Conservation (phyloP, 2,888 invertebrate genomes). For the Eurois occulta region DNA sequence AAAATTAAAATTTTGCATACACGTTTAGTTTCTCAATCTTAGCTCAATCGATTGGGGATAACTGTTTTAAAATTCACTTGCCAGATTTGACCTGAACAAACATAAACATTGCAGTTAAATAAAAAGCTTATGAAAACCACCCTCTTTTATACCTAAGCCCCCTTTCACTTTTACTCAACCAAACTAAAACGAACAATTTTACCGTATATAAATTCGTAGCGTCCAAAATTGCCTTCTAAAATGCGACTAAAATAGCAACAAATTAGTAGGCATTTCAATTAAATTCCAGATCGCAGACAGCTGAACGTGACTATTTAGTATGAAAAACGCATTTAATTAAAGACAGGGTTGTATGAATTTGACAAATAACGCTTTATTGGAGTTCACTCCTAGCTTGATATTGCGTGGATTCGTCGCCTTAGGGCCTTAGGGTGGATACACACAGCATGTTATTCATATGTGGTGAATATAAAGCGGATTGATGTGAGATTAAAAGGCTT, state of each 20-base stretch:
- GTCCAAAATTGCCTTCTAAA: conserved; percentile 45
- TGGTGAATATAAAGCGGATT: not conserved
- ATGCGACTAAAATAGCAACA: conserved; percentile 52
- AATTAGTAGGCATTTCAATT: conserved; percentile 61
- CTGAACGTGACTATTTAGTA: conserved; percentile 63
- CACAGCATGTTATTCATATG: not conserved
- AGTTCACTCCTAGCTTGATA: conserved; percentile 50
- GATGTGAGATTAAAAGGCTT: not conserved
- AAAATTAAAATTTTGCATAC: too few relatives aligned
- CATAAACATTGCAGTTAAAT: too few relatives aligned
- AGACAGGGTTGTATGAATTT: conserved; percentile 69
- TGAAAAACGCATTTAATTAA: conserved; percentile 75
- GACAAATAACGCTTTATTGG: conserved; percentile 70
- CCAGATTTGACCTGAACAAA: too few relatives aligned
- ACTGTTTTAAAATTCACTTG: too few relatives aligned
- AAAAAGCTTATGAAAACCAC: too few relatives aligned
- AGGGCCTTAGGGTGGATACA: conserved; percentile 12
- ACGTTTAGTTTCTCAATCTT: too few relatives aligned
- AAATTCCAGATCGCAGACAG: conserved; percentile 58
- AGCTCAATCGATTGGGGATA: too few relatives aligned
- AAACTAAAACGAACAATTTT: conserved; percentile 18
- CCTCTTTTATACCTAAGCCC: not conserved
- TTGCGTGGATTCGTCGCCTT: conserved; percentile 52
- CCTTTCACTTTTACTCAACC: not conserved
- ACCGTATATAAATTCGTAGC: conserved; percentile 24